Conservation (phyloP, 2,888 invertebrate species). For the Branchipolynoe longqiensis region DNA sequence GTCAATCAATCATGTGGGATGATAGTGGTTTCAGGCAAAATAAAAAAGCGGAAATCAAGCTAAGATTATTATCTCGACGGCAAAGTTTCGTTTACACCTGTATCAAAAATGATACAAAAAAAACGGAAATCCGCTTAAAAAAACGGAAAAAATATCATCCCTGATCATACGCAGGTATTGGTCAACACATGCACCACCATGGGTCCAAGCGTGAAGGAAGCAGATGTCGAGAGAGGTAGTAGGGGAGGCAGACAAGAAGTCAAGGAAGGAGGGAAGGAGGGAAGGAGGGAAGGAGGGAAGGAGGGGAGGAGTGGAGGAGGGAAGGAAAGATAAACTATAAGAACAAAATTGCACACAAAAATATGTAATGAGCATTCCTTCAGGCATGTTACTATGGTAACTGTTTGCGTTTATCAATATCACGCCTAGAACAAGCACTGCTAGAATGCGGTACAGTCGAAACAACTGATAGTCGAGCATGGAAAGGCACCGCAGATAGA, state of each 20-base stretch:
- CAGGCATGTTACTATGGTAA: conserved; percentile 32
- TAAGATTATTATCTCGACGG: too few relatives aligned
- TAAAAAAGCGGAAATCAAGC: too few relatives aligned
- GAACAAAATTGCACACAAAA: neutral
- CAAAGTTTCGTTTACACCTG: too few relatives aligned
- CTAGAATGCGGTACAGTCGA: conserved; percentile 1
- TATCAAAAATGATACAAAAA: too few relatives aligned
- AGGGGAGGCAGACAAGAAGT: neutral
- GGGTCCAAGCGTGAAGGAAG: conserved; percentile 9
- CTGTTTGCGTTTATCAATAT: conserved; percentile 34
- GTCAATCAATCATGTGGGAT: too few relatives aligned
- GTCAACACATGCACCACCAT: neutral
- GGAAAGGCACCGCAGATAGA: neutral
- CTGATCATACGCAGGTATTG: too few relatives aligned
- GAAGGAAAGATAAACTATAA: neutral
- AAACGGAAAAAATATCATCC: too few relatives aligned
- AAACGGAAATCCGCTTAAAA: too few relatives aligned
- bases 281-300: neutral
- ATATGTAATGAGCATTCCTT: neutral
- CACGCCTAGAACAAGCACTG: neutral
- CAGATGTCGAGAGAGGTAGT: neutral
- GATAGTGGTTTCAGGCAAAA: too few relatives aligned
- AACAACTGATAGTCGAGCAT: conserved; percentile 22
- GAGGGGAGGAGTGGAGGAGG: neutral
- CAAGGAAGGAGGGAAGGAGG: neutral